phyloP scores from a whole-genome alignment of 2,797 vertebrate species.

The Mus spretus region DNA sequence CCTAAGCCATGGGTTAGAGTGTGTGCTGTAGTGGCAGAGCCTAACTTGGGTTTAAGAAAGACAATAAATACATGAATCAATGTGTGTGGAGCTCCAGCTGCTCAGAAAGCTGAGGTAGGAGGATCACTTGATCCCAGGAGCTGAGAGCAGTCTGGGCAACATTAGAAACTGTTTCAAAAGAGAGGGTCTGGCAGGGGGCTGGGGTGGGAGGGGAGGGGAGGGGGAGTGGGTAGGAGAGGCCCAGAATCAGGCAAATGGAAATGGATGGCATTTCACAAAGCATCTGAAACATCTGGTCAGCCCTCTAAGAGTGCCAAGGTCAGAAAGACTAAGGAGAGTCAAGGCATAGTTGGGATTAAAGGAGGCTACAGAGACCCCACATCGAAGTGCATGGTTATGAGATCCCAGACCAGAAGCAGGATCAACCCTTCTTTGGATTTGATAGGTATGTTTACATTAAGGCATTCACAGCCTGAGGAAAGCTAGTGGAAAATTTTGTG shows the following conservation, averaged over 20 bases:
- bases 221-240: not conserved
- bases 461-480: conserved; percentile 21
- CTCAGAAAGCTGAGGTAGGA: not conserved
- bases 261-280: not conserved
- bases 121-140: not conserved
- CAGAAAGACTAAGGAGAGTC: conserved; percentile 27
- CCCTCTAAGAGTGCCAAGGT: conserved; percentile 12
- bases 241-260: conserved; percentile 16
- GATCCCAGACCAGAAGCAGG: not conserved
- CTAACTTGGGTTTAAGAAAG: not conserved
- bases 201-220: not conserved
- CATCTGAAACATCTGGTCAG: not conserved
- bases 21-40: too few species aligned
- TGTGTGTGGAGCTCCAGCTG: not conserved
- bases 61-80: conserved; percentile 23
- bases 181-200: not conserved
- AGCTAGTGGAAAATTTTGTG: not conserved
- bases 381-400: not conserved
- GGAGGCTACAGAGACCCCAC: conserved; percentile 6
- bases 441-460: not conserved
- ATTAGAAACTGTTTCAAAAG: not conserved
- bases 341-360: conserved; percentile 29
- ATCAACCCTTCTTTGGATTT: not conserved
- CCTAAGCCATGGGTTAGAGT: not conserved
- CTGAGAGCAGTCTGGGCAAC: not conserved